phyloP scores from a whole-genome alignment of 2,797 vertebrate species.

The Coregonus suidteri region DNA sequence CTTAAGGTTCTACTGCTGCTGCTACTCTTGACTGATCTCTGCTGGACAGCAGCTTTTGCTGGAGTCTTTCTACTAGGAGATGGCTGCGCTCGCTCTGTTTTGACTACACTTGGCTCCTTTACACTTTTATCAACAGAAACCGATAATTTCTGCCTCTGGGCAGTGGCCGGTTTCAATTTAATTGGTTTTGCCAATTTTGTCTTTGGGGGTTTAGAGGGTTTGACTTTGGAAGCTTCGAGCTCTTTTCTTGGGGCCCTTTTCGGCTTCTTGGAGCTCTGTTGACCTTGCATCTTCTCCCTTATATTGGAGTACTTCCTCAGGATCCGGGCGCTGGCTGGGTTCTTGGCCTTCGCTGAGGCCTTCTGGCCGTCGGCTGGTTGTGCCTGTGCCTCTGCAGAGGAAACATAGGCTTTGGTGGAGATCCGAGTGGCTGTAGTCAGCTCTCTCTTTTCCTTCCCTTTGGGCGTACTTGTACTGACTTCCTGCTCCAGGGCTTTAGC shows the following conservation, averaged over 20 bases:
- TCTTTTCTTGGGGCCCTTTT: slow-evolving; percentile 71
- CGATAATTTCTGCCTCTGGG: slow-evolving; percentile 64
- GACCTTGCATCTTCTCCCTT: slow-evolving; percentile 88
- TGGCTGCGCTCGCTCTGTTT: slow-evolving; percentile 58
- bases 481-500: slow-evolving; percentile 83
- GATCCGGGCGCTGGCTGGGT: slow-evolving; percentile 89
- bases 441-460: slow-evolving; percentile 73
- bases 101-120: slow-evolving; percentile 66
- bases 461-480: slow-evolving; percentile 56
- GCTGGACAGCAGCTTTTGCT: slow-evolving; percentile 43
- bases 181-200: slow-evolving; percentile 46
- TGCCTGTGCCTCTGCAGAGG: slow-evolving; percentile 40
- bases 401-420: slow-evolving; percentile 57
- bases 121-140: slow-evolving; percentile 57
- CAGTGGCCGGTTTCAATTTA: slow-evolving; percentile 72
- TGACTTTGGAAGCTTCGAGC: slow-evolving; percentile 76
- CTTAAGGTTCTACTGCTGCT: slow-evolving; percentile 47
- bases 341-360: slow-evolving; percentile 76
- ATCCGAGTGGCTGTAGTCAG: slow-evolving; percentile 53
- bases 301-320: slow-evolving; percentile 94
- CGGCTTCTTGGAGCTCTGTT: slow-evolving; percentile 75
- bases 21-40: slow-evolving; percentile 50
- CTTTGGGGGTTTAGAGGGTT: slow-evolving; percentile 75
- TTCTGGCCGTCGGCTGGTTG: slow-evolving; percentile 65
- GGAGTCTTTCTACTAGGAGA: slow-evolving; percentile 53